Base-by-base conservation (phyloP, 2,113 vertebrate species). In the Heterocephalus glaber region DNA sequence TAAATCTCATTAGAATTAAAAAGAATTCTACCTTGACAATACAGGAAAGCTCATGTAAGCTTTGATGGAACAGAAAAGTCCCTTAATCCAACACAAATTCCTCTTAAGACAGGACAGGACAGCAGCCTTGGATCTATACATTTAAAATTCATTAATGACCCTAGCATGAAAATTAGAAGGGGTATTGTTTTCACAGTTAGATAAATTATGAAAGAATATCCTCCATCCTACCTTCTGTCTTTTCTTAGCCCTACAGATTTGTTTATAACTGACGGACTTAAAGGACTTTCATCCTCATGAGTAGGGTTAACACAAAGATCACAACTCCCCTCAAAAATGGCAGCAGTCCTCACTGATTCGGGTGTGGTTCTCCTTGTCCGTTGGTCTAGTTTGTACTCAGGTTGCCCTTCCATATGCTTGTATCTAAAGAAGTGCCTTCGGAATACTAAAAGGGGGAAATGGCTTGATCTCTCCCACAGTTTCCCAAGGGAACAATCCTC, bases 41-140 rank as follows among this genome's bases (percentile, higher is more conserved):
- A 84, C 41, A 88, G 35, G 76, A 92, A 92, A 93, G 81, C 89
- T 94, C 84, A 35, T 92, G 19, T 93, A 94, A 97, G 74, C 70
- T 96, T 94, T 70, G 84, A 90, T 72, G 86, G 92, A 96, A 96
- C 89, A 93, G 89, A 72, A 94, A 96, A 97, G 89, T 88, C 92
- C 77, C 52, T 95, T 96, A 92, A 98, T 96, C 89, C 65, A 77
- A 82, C 20, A 70, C 63, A 72, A 94, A 96, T 93, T 96, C 90
- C 81, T 49, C 70, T 93, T 89, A 94, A 92, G 76, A 52, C 72
- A 41, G 38, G 80, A 87, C 38, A 89, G 54, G 56, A 63, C 33
- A 94, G 77, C 24, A 92, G 77, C 28, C 54, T 87, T 74, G 92
- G 54, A 94, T 95, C 90, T 89, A 52, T 44, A 81, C 54, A 76